Conservation (phyloP, 2,113 vertebrate genomes). For the Oenanthe melanoleuca region DNA sequence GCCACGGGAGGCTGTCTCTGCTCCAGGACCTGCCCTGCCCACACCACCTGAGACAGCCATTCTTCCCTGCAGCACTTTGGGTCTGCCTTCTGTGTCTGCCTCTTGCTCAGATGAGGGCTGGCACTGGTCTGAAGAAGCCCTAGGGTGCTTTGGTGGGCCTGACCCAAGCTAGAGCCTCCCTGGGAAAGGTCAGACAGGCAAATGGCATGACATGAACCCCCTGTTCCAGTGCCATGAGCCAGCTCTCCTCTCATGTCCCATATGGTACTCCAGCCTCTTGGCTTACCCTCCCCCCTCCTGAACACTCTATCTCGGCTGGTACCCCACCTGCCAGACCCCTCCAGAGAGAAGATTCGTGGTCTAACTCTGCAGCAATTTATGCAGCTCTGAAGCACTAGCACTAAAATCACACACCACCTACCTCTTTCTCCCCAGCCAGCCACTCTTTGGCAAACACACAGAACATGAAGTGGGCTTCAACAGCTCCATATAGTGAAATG, state of each 20-base stretch:
- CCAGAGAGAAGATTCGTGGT: neutral
- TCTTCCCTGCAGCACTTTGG: neutral
- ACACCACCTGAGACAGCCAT: accelerated
- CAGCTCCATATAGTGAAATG: accelerated
- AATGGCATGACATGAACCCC: accelerated
- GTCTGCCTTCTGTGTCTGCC: neutral
- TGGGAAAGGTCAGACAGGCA: neutral
- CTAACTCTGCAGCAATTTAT: neutral
- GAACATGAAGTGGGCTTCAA: neutral
- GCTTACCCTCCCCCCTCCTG: neutral
- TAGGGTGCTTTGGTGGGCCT: neutral
- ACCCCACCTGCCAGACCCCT: no score
- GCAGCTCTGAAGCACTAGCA: neutral
- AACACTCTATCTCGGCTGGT: neutral
- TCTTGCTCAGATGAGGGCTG: neutral
- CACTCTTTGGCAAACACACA: neutral
- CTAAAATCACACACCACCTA: neutral
- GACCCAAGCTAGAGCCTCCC: neutral
- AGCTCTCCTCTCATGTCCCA: neutral
- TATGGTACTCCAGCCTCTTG: neutral
- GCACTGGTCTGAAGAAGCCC: accelerated
- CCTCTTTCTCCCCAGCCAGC: neutral
- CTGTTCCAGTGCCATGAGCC: accelerated
- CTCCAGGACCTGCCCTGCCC: neutral
- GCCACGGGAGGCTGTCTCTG: neutral